Percentiles rank a stretch among this genome's conserved stretches.
Evolutionary conservation across 2,888 invertebrate genomes (phyloP).

Genomic region (Drosophila engyochracea): DNA sequence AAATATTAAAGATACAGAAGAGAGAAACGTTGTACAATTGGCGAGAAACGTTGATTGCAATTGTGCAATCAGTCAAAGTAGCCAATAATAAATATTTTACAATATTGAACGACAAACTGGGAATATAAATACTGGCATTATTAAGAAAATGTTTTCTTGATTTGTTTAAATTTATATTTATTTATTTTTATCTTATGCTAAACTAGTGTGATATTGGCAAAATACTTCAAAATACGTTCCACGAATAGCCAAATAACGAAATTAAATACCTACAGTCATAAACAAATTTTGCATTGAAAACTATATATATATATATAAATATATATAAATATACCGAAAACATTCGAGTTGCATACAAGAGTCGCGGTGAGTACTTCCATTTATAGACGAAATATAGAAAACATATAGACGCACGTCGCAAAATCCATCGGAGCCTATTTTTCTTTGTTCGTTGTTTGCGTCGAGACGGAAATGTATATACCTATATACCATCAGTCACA

Average conservation of each 20-base stretch:
- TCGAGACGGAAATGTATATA: too few species aligned
- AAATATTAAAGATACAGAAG: not conserved
- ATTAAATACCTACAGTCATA: too few species aligned
- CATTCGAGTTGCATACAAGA: too few species aligned
- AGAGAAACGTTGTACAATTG: not conserved
- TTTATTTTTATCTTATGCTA: not conserved
- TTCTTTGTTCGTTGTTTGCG: not conserved
- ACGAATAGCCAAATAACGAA: too few species aligned
- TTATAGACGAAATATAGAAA: not conserved
- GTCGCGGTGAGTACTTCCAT: not conserved
- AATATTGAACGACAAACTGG: too few species aligned
- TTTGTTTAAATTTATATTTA: not conserved
- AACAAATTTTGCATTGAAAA: too few species aligned
- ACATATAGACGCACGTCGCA: constrained; percentile 2
- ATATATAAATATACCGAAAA: not conserved
- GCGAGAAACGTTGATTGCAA: too few species aligned
- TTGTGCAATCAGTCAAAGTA: not conserved
- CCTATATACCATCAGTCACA: not conserved
- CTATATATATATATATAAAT: constrained; percentile 3
- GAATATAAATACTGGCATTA: too few species aligned
- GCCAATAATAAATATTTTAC: not conserved
- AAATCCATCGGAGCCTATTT: too few species aligned
- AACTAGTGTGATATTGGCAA: not conserved
- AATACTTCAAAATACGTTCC: too few species aligned
- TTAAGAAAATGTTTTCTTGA: not conserved